Conservation (phyloP, 2,888 invertebrate genomes). For the Synanthedon myopaeformis region DNA sequence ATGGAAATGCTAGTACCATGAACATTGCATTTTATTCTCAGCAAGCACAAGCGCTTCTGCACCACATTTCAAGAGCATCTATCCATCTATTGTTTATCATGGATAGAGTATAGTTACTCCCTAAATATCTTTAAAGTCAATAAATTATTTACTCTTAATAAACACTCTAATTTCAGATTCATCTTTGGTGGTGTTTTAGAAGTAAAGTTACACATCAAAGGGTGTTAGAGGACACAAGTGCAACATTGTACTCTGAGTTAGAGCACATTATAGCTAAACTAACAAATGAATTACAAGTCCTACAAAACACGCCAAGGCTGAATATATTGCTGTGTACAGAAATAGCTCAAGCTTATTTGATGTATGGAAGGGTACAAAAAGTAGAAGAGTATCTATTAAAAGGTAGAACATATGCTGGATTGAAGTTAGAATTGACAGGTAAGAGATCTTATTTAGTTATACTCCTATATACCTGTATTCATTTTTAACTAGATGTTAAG, state of each 20-base stretch:
- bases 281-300: slow-evolving; percentile 40
- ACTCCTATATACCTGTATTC: no score
- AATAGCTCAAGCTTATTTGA: slow-evolving; percentile 75
- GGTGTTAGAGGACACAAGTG: slow-evolving; percentile 80
- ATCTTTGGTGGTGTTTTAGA: slow-evolving; percentile 82
- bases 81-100: not conserved
- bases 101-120: not conserved
- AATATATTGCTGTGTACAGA: slow-evolving; percentile 61
- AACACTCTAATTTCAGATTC: slow-evolving; percentile 15
- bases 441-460: no score
- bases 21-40: not conserved
- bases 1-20: no score
- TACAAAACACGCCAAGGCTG: slow-evolving; percentile 32
- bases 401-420: slow-evolving; percentile 73
- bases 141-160: not conserved
- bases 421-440: slow-evolving; percentile 80
- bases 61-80: not conserved
- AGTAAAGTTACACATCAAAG: slow-evolving; percentile 80
- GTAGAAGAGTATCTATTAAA: slow-evolving; percentile 76
- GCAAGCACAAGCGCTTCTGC: no score
- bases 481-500: no score
- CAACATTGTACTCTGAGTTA: slow-evolving; percentile 72
- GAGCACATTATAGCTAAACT: slow-evolving; percentile 61
- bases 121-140: not conserved
- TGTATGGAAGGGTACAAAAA: slow-evolving; percentile 79